Evolutionary conservation across 2,888 invertebrate genomes (phyloP), one percentile per base, ranked within the genome.

Genomic region (Philopedon plagiatum): DNA sequence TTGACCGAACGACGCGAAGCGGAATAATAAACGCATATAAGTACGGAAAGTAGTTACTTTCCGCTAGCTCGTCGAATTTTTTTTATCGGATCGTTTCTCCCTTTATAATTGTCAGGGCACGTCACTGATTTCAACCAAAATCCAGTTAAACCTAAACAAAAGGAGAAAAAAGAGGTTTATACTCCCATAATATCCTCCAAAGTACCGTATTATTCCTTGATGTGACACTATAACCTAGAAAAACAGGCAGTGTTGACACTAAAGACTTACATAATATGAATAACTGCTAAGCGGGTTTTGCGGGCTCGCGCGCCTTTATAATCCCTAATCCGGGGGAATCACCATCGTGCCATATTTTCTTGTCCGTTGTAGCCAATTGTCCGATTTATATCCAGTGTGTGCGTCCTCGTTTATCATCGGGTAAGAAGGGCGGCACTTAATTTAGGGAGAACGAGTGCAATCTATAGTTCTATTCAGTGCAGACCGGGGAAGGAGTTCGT

Each of bases 301-400:
- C 62, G 46, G 49, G 2, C 5, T 46, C 46, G 29, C 37, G 18
- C 60, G 39, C 34, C 62, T 18, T 62, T 62, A 62, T 62, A 62
- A 62, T 62, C 62, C 46, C 19, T 62, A 49, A 62, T 44, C 62
- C 34, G 21, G 46, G 32, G 13, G 46, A 62, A 49, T 46, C 46
- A 62, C 62, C 41, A 46, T 34, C 26, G 23, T 18, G 46, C 62
- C 49, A 62, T 62, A 44, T 62, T 62, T 62, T 62, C 62, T 62
- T 62, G 62, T 29, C 62, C 46, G 41, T 62, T 62, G 32, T 49
- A 15, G 29, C 44, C 44, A 23, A 62, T 46, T 62, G 29, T 8
- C 23, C 49, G 34, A 62, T 62, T 62, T 62, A 62, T 62, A 32
- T 62, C 32, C 32, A 23, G 32, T 29, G 19, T 11, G 49, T 32